Conservation (phyloP, 2,888 invertebrate species). For the Tenthredo scrophulariae region DNA sequence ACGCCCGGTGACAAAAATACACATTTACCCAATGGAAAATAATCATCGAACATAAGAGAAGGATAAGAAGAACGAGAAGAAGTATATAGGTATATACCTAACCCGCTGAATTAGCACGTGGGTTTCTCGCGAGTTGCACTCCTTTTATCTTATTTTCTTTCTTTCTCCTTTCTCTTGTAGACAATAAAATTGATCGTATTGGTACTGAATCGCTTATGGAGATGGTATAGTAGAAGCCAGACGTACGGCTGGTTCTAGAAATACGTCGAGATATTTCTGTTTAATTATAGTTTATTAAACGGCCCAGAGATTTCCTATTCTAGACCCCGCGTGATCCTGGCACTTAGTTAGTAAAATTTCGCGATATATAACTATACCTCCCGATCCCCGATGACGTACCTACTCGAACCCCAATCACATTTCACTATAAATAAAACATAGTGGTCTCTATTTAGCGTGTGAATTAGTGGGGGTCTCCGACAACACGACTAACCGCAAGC, state of each 20-base stretch:
- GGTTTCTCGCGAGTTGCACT: not conserved
- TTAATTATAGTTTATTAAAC: constrained; percentile 14
- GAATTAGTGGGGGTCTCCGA: constrained; percentile 72
- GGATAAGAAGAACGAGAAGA: not conserved
- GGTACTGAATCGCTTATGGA: not conserved
- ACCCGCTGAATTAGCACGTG: not conserved
- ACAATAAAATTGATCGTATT: not conserved
- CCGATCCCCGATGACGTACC: constrained; percentile 10
- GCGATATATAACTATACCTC: not conserved
- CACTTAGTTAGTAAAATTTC: not conserved
- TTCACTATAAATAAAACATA: constrained; percentile 69
- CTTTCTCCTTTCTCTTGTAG: not conserved
- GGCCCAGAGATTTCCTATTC: not conserved
- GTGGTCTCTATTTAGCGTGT: constrained; percentile 70
- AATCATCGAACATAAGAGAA: not conserved
- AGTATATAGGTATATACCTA: too few species aligned
- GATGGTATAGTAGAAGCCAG: not conserved
- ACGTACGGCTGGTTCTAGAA: constrained; percentile 4
- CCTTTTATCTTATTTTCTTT: not conserved
- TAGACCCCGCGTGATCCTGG: constrained; percentile 9
- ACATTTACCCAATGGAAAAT: not conserved
- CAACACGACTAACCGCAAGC: constrained; percentile 61
- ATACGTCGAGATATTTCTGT: not conserved
- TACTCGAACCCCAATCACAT: constrained; percentile 21
- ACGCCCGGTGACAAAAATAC: constrained; percentile 38